Conservation (phyloP, 2,888 invertebrate species). For the Dasysyrphus albostriatus region DNA sequence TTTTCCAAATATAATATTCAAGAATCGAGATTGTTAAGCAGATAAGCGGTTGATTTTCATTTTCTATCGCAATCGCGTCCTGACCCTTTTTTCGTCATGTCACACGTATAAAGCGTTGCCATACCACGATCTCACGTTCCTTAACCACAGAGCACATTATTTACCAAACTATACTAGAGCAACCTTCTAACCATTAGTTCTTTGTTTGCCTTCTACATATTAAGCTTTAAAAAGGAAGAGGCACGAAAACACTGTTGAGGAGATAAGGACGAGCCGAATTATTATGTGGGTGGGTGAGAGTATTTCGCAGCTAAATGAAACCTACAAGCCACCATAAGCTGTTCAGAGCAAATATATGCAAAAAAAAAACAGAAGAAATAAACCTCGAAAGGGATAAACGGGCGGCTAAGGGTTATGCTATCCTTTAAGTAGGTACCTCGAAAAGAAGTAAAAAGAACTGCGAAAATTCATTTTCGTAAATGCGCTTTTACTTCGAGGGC, state of each 20-base stretch:
- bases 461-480: conserved; percentile 66
- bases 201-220: neutral
- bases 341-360: conserved; percentile 5
- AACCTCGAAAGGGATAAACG: conserved; percentile 37
- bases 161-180: conserved; percentile 62
- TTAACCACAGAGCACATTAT: conserved; percentile 57
- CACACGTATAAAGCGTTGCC: conserved; percentile 29
- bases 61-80: conserved; percentile 20
- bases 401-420: conserved; percentile 42
- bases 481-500: conserved; percentile 64
- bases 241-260: conserved; percentile 1
- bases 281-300: conserved; percentile 20
- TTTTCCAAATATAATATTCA: conserved; percentile 42
- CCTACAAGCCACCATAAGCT: conserved; percentile 49
- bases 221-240: conserved; percentile 36
- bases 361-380: neutral
- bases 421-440: conserved; percentile 1
- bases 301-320: conserved; percentile 35
- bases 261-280: conserved; percentile 29
- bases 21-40: conserved; percentile 32
- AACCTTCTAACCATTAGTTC: conserved; percentile 38
- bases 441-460: conserved; percentile 36
- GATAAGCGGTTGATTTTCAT: conserved; percentile 28
- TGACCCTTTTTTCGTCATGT: conserved; percentile 37
- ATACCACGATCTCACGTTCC: conserved; percentile 57